Evolutionary conservation across 2,797 vertebrate species (phyloP), one percentile per base, ranked within the genome.

Genomic region (Halcyon badia): DNA sequence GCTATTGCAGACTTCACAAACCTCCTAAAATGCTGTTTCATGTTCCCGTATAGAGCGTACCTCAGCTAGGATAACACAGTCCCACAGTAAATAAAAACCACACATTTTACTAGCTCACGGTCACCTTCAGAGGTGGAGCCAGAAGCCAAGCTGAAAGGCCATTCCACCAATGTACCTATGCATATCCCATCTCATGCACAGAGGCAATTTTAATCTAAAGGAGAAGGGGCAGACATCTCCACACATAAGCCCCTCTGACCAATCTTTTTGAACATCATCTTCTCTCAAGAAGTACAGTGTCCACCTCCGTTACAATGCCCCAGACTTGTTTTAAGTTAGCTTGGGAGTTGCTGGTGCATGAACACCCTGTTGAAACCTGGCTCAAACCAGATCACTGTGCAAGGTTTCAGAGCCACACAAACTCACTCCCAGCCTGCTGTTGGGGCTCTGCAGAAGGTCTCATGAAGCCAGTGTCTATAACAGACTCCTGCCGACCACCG

Each of bases 331-430:
- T 70, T 56, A 69, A 39, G 60, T 42, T 26, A 60, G 31, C 14
- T 69, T 52, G 49, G 30, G 37, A 5, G 21, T 22, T 54, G 20
- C 57, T 37, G 66, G 51, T 48, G 51, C 54, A 54, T 2, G 2
- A 89, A 69, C 14, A 46, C 15, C 7, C 48, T 35, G 14, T 11
- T 52, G 44, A 81, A 72, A 49, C 24, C 31, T 31, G 18, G 22
- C 41, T 39, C 26, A 87, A 71, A 78, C 7, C 15, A 84, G 48
- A 44, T 4, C 12, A 75, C 1, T 25, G 6, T 0, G 1, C 0
- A 2, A 5, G 14, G 33, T 73, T 85, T 62, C 54, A 28, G 12
- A 83, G 35, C 30, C 28, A 39, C 1, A 0, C 4, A 26, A 54
- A 39, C 51, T 49, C 15, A n/a, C 8, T 86, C 25, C 28, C 28